Percentiles rank a stretch among this genome's conserved stretches.
Conservation (phyloP, 2,113 vertebrate species). For the Penelope pileata region DNA sequence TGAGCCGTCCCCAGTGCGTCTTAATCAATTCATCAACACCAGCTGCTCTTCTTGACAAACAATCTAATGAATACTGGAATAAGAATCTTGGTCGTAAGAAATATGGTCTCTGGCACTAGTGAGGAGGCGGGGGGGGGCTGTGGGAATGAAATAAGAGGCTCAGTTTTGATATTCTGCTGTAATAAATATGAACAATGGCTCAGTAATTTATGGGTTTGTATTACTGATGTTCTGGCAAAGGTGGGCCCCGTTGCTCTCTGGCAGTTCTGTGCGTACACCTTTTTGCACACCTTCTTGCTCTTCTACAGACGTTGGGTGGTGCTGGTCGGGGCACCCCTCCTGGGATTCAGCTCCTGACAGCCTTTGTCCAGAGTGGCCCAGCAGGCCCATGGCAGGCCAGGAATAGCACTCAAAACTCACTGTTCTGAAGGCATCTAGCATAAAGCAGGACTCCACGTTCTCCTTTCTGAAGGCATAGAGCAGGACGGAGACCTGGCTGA, state of each 20-base stretch:
- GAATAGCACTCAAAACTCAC: neutral
- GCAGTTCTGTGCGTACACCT: neutral
- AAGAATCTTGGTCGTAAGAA: conserved; percentile 12
- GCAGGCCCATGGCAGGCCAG: neutral
- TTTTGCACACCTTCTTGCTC: neutral
- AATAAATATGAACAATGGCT: neutral
- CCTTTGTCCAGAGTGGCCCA: neutral
- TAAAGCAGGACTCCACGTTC: no score
- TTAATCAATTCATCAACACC: conserved; percentile 25
- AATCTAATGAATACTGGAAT: conserved; percentile 26
- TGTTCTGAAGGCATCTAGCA: neutral
- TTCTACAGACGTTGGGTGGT: accelerated
- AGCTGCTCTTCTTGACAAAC: conserved; percentile 33
- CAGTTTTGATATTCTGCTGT: neutral
- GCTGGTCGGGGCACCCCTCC: neutral
- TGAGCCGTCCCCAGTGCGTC: neutral
- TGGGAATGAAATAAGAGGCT: neutral
- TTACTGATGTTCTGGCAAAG: neutral
- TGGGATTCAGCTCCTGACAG: neutral
- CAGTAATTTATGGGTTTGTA: neutral
- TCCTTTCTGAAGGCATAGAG: neutral
- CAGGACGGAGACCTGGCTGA: accelerated
- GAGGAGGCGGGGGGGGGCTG: accelerated
- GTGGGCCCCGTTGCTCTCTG: neutral
- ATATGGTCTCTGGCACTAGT: neutral